A percentile compares a stretch with the other conserved stretches of the same genome.
Conservation (phyloP, 2,797 vertebrate species). For the Steatocranus sp. region DNA sequence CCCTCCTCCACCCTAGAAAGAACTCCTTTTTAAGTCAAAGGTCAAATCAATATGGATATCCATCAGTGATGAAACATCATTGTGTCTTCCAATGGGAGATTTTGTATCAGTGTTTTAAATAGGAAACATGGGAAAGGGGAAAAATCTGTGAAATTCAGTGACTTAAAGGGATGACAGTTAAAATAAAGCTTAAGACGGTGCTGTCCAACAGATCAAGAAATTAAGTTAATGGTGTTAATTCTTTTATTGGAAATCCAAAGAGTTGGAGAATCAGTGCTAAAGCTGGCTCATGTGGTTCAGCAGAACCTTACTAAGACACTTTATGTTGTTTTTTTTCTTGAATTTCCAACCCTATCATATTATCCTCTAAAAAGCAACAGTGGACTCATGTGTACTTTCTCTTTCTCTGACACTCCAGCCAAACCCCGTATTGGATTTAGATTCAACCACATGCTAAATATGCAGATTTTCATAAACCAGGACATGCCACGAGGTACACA, state of each 20-base stretch:
- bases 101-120: neutral
- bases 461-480: neutral
- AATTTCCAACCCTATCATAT: neutral
- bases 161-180: neutral
- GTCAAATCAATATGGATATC: neutral
- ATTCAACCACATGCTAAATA: neutral
- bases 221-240: neutral
- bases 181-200: neutral
- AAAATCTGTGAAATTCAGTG: neutral
- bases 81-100: neutral
- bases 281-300: neutral
- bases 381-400: neutral
- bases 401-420: neutral
- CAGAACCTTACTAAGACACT: neutral
- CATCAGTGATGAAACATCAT: neutral
- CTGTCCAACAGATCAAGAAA: neutral
- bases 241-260: neutral
- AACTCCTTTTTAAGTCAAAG: neutral
- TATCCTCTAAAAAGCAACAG: neutral
- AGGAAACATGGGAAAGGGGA: neutral
- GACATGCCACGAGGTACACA: neutral
- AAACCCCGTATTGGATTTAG: neutral
- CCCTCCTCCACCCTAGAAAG: neutral
- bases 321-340: neutral
- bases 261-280: neutral